Evolutionary conservation across 2,797 vertebrate genomes (phyloP).

Genomic region (Anisognathus igniventris): DNA sequence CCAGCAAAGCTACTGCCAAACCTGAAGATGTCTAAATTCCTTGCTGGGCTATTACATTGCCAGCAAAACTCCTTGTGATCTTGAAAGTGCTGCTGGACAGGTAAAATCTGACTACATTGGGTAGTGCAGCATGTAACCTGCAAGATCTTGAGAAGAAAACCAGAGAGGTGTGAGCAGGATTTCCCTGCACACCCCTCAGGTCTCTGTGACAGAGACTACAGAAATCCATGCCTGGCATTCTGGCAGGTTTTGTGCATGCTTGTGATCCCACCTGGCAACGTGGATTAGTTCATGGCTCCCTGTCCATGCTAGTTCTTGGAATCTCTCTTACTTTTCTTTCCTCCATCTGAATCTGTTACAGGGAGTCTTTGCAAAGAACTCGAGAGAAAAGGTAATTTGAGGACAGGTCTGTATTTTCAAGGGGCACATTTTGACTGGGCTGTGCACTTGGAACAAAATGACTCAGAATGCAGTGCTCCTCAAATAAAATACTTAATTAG

Average conservation of each 20-base stretch:
- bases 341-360: background rate
- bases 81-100: background rate
- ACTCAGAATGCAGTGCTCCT: background rate
- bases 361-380: background rate
- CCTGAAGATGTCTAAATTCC: background rate
- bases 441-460: background rate
- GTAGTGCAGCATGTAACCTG: background rate
- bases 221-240: background rate
- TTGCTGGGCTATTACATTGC: background rate
- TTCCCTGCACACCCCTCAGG: background rate
- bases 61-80: background rate
- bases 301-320: background rate
- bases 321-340: background rate
- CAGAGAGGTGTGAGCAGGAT: background rate
- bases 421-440: background rate
- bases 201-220: background rate
- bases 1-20: background rate
- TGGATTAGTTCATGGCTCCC: fast-evolving
- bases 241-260: background rate
- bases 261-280: background rate
- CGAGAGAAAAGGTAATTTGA: background rate
- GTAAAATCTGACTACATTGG: background rate
- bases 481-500: background rate
- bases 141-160: background rate
- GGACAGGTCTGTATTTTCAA: background rate